A percentile compares a stretch with the other conserved stretches of the same genome.
phyloP scores from a whole-genome alignment of 2,113 vertebrate genomes.

The Protomyctophum bolini region DNA sequence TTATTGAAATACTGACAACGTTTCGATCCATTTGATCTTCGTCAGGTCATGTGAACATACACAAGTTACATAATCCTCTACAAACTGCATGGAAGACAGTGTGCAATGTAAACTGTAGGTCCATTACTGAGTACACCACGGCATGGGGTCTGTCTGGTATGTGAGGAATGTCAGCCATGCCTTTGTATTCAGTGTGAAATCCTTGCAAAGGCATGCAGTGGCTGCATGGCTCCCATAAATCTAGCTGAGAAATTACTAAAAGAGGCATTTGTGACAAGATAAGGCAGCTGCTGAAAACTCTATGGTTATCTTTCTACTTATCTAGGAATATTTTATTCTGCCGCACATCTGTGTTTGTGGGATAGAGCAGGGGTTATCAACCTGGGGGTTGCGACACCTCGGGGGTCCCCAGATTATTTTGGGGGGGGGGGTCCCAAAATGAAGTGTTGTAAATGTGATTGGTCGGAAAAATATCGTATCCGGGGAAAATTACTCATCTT shows the following conservation, averaged over 20 bases:
- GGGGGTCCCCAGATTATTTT: no score
- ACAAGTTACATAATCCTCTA: conserved; percentile 10
- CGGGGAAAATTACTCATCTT: no score
- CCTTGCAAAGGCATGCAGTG: conserved; percentile 6
- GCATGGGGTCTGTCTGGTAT: conserved; percentile 39
- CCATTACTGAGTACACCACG: conserved; percentile 11
- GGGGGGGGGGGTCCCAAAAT: no score
- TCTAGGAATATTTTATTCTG: not conserved
- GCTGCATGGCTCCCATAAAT: not conserved
- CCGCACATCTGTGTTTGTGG: no score
- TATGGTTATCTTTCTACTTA: not conserved
- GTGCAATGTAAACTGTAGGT: conserved; percentile 12
- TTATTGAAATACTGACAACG: no score
- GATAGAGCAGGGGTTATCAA: no score
- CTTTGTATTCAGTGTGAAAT: conserved; percentile 40
- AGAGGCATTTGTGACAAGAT: not conserved
- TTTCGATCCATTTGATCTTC: no score
- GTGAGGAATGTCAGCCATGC: conserved; percentile 44
- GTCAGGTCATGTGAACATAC: no score
- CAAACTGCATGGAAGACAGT: not conserved
- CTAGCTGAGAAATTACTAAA: conserved; percentile 13
- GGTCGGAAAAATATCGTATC: no score
- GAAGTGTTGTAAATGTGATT: no score
- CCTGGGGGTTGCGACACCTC: no score
- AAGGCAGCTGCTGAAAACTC: not conserved